These are phyloP conservation scores for Drosophila albomicans DNA, from an alignment of 1,140 invertebrate genomes.

Conservation along the genomic window DNA sequence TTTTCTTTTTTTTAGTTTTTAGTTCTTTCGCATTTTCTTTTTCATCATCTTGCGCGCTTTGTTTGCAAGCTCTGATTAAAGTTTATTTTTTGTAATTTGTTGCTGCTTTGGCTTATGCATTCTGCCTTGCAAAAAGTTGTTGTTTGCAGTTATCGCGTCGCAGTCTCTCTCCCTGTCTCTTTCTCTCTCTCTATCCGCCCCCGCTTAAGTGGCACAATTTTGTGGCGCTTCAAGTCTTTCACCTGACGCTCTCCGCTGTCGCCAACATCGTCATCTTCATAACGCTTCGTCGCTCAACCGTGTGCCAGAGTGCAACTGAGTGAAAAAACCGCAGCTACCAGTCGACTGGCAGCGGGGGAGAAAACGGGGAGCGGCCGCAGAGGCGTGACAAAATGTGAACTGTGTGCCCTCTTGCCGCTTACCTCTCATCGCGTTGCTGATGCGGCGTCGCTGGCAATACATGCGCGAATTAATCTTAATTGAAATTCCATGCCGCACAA, in stretches of 20 bases:
- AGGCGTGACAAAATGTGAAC: constrained; percentile 22
- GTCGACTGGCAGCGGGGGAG: background rate
- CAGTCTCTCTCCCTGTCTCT: too few relatives aligned
- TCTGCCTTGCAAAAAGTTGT: constrained; percentile 16
- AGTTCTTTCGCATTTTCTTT: constrained; percentile 3
- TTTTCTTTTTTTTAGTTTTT: constrained; percentile 29
- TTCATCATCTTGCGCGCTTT: constrained; percentile 35
- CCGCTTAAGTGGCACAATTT: constrained; percentile 76
- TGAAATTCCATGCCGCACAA: constrained; percentile 74
- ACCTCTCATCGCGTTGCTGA: background rate
- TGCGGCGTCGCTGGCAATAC: constrained; percentile 44
- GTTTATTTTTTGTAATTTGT: constrained; percentile 77
- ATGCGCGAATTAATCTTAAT: constrained; percentile 83
- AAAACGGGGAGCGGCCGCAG: background rate
- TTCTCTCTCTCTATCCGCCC: constrained; percentile 5
- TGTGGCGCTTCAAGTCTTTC: constrained; percentile 54
- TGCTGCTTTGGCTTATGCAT: constrained; percentile 61
- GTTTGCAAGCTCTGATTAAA: constrained; percentile 74
- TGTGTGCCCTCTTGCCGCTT: background rate
- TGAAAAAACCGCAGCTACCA: constrained; percentile 71
- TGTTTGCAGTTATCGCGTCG: background rate
- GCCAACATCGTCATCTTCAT: constrained; percentile 60
- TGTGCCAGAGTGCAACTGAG: constrained; percentile 72
- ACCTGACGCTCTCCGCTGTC: constrained; percentile 32
- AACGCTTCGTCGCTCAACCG: constrained; percentile 74